phyloP scores from a whole-genome alignment of 2,888 invertebrate species.

The Tetragonisca angustula region DNA sequence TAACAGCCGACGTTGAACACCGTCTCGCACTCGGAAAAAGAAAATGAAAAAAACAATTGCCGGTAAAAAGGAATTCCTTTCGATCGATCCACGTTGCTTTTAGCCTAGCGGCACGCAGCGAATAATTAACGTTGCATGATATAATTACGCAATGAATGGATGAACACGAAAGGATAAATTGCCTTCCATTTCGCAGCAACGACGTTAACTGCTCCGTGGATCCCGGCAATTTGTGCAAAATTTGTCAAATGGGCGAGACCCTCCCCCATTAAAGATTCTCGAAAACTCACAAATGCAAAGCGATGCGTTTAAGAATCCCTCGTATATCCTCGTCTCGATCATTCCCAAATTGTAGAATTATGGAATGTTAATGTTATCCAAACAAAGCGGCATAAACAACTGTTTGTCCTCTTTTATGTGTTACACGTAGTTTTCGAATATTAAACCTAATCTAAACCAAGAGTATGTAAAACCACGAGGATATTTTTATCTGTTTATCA shows the following conservation, averaged over 20 bases:
- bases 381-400: neutral
- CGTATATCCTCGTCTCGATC: neutral
- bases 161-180: slow-evolving; percentile 58
- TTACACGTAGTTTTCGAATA: too few relatives aligned
- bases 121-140: slow-evolving; percentile 46
- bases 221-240: slow-evolving; percentile 53
- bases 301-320: neutral
- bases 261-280: neutral
- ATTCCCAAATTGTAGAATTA: neutral
- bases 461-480: too few relatives aligned
- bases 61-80: neutral
- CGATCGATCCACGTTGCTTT: neutral
- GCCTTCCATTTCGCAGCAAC: slow-evolving; percentile 48
- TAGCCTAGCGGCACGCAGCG: neutral
- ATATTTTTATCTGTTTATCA: too few relatives aligned
- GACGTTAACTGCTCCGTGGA: slow-evolving; percentile 50
- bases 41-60: neutral
- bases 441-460: too few relatives aligned
- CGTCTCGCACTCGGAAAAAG: neutral
- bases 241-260: slow-evolving; percentile 45
- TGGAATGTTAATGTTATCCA: neutral
- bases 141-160: slow-evolving; percentile 45
- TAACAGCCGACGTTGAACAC: neutral
- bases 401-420: neutral
- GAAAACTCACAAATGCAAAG: neutral